Base-by-base conservation (phyloP, 2,797 vertebrate species). In the Mormyrops boulengeri region DNA sequence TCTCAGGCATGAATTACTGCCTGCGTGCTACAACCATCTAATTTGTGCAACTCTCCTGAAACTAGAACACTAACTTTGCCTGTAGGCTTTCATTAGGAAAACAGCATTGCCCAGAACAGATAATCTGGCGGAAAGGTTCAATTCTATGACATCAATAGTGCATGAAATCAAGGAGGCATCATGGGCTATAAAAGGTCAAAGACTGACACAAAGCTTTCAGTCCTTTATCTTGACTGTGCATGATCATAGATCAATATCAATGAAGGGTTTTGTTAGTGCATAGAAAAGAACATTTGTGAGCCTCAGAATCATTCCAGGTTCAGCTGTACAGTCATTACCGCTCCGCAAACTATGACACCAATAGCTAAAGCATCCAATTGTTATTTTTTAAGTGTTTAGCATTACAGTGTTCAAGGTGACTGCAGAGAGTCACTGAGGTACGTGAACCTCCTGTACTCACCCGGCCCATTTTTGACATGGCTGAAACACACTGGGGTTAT, bases 381-480 rank as follows among this genome's bases (percentile, higher is more conserved):
- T 14, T 77, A 77, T 41, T 77, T 41, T 41, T 17, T 14, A 73
- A 73, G 66, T 34, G 62, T 22, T 26, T 69, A 5, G 30, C 4
- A 69, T 26, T 7, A 6, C 66, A 69, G n/a, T 9, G 14, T 38
- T 14, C 7, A 41, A 41, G 5, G 17, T 87, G 85, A 49, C 52
- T 57, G 50, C 50, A 73, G 14, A 34, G 66, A 19, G 69, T 17
- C 69, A 38, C 50, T 52, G 49, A 30, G 22, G 30, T 66, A 47
- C 4, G 6, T 12, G 60, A 38, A 44, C 30, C 7, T 9, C 34
- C 82, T 44, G 86, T 19, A 95, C 96, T 96, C 92, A 96, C 96
- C 94, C 92, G 94, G 92, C 95, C 96, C 96, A 96, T 97, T 57
- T 90, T 93, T 93, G 91, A 93, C 90, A 1, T 49, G 41, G 44